Percentiles rank a stretch among this genome's conserved stretches.
Evolutionary conservation across 2,113 vertebrate species (phyloP).

Genomic region (Sardina pilchardus): DNA sequence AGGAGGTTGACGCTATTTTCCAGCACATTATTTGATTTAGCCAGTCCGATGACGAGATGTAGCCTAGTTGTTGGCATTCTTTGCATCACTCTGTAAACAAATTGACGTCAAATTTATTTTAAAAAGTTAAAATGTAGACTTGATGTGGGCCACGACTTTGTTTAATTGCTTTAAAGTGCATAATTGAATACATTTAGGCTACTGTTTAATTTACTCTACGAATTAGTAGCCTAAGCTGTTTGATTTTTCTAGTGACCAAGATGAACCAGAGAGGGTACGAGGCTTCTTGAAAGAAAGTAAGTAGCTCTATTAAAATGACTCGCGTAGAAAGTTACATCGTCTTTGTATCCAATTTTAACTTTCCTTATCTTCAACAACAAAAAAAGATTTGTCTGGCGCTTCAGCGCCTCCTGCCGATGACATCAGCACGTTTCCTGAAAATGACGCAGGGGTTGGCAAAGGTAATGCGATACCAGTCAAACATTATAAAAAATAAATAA

Average conservation of each 20-base stretch:
- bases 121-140: background rate
- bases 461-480: background rate
- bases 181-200: background rate
- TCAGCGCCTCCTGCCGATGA: background rate
- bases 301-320: background rate
- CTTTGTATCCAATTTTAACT: background rate
- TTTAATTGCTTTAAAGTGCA: background rate
- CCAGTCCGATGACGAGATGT: too few species aligned
- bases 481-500: too few species aligned
- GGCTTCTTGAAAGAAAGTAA: background rate
- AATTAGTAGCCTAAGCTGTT: background rate
- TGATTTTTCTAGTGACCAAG: slow-evolving; percentile 34
- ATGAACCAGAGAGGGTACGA: background rate
- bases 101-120: too few species aligned
- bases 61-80: too few species aligned
- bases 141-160: too few species aligned
- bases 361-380: background rate
- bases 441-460: background rate
- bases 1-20: background rate
- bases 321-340: background rate
- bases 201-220: background rate
- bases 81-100: too few species aligned
- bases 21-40: background rate
- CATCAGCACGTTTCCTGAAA: background rate
- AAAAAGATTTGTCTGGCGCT: background rate